phyloP scores from a whole-genome alignment of 1,140 invertebrate species.

The Aphis gossypii region DNA sequence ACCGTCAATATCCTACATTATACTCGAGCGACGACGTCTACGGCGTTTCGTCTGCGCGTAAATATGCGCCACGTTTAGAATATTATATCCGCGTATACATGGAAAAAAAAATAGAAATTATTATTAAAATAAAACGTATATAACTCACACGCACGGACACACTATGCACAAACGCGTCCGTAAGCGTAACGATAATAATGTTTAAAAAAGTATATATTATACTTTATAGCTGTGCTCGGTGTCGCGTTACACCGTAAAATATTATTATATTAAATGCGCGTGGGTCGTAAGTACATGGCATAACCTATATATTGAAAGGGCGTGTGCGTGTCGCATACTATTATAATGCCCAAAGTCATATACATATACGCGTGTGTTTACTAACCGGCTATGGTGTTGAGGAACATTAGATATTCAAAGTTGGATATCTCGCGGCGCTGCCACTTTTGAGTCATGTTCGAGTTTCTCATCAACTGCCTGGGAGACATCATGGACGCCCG shows the following conservation, averaged over 20 bases:
- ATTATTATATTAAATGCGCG: no score
- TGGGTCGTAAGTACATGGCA: no score
- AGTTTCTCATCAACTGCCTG: slow-evolving; percentile 95
- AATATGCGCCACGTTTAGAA: background rate
- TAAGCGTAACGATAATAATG: background rate
- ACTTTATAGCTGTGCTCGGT: background rate
- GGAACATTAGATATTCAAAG: slow-evolving; percentile 99
- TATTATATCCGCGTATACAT: background rate
- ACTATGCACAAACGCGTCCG: background rate
- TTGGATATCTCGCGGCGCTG: slow-evolving; percentile 97
- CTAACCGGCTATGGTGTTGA: slow-evolving; percentile 98
- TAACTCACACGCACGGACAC: background rate
- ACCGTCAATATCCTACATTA: background rate
- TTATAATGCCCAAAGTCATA: background rate
- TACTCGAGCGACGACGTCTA: background rate
- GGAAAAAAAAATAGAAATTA: background rate
- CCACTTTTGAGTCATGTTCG: slow-evolving; percentile 99
- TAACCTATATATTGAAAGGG: no score
- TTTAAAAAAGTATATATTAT: no score
- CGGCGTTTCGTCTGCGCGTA: background rate
- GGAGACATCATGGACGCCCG: slow-evolving; percentile 98
- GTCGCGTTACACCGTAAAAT: background rate
- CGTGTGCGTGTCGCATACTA: no score
- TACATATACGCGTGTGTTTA: slow-evolving; percentile 44
- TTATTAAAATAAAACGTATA: background rate